Conservation (phyloP, 2,113 vertebrate genomes). For the Syrmaticus mikado region DNA sequence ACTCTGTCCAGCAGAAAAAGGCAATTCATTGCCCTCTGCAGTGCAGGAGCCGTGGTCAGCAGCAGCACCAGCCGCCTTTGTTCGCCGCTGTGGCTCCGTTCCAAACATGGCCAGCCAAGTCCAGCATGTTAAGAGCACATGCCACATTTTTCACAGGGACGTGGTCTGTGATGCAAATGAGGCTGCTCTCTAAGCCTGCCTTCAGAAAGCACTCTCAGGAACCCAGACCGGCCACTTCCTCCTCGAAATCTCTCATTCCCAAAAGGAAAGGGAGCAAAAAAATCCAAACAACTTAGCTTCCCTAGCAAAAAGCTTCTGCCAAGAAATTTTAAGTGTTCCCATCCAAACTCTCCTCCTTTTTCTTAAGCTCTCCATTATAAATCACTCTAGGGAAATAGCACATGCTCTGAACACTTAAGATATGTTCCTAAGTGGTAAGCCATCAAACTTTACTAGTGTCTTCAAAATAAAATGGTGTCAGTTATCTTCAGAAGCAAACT, state of each 20-base stretch:
- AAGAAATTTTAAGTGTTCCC: constrained; percentile 39
- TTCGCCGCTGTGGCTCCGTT: not conserved
- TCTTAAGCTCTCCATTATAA: constrained; percentile 24
- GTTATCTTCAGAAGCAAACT: constrained; percentile 11
- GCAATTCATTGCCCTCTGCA: not conserved
- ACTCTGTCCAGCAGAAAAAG: not conserved
- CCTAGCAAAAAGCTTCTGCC: constrained; percentile 6
- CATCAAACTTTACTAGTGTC: not conserved
- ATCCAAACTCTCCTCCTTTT: constrained; percentile 6
- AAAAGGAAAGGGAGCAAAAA: not conserved
- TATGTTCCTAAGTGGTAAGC: not conserved
- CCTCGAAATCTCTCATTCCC: constrained; percentile 16
- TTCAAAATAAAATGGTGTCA: not conserved
- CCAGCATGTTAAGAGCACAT: not conserved
- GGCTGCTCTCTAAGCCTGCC: not conserved
- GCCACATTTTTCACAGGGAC: not conserved
- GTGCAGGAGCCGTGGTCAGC: accelerated
- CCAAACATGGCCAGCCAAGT: not conserved
- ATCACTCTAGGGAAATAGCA: constrained; percentile 11
- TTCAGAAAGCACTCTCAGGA: constrained; percentile 4
- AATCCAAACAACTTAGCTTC: not conserved
- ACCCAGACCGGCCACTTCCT: constrained; percentile 7
- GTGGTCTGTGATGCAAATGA: not conserved
- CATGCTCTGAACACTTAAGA: not conserved
- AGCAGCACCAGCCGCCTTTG: not conserved